Evolutionary conservation across 2,797 vertebrate genomes (phyloP), one percentile per base, ranked within the genome.

Genomic region (Scomberomorus guttatus): DNA sequence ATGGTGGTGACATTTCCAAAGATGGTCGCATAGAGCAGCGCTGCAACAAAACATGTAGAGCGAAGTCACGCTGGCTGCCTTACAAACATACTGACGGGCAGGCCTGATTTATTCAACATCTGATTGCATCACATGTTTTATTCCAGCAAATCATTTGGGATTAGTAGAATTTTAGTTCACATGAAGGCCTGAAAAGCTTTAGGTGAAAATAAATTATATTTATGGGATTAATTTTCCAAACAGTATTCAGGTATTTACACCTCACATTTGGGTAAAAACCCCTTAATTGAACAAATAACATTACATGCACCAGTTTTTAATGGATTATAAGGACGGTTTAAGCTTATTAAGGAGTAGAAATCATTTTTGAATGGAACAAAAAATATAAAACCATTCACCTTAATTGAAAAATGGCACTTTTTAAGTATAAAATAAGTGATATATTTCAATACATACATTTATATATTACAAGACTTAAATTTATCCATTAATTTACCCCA

Each of bases 1-100:
- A 99, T 99, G 90, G 98, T 99, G 89, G 98, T 99, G 90, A 99
- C 98, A 0, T 99, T 99, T 93, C 98, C 98, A 94, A 99, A 99
- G 95, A 99, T 99, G 93, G 98, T 99, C 80, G 98, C 98, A 87
- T 99, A 99, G 81, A 99, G 96, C 67, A 94, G 84, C 0, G 94
- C 94, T 94, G 8, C 42, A 76, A 75, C 18, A 39, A 12, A 60
- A 76, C 42, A 75, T 0, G 20, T 4, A 50, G 56, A 27, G 59
- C 3, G 60, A 44, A 5, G 15, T 78, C n/a, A 70, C 27, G 22
- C n/a, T 20, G 22, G 34, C 39, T 15, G 57, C 12, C 2, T 61
- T 12, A 48, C 11, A 69, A 29, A 60, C 18, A 59, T 1, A 10
- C n/a, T 3, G 27, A 65, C 3, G 11, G 8, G 2, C 20, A 37